phyloP scores from a whole-genome alignment of 2,888 invertebrate genomes.

The Drosophila mimetica region DNA sequence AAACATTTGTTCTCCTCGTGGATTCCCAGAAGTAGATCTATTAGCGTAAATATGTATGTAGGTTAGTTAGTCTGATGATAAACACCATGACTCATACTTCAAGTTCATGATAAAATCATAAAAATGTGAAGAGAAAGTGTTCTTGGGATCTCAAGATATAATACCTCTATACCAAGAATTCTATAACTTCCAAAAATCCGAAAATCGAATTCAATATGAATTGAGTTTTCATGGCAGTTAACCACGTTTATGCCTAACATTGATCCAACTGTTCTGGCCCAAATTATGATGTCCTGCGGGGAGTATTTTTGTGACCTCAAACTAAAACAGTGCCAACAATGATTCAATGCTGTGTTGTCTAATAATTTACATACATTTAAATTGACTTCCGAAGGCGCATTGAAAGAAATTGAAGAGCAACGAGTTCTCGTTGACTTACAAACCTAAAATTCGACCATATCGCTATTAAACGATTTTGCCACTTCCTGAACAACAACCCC shows the following conservation, averaged over 20 bases:
- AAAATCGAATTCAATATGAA: too few relatives aligned
- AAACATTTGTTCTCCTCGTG: not conserved
- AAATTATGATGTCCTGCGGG: too few relatives aligned
- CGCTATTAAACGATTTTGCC: conserved; percentile 32
- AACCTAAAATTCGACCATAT: conserved; percentile 19
- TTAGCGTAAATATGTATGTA: not conserved
- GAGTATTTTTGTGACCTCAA: not conserved
- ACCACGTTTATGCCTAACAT: too few relatives aligned
- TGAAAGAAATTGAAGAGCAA: conserved; percentile 1
- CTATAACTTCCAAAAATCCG: too few relatives aligned
- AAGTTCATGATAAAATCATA: not conserved
- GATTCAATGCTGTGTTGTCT: not conserved
- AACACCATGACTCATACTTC: not conserved
- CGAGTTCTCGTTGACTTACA: conserved; percentile 13
- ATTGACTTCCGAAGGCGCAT: not conserved
- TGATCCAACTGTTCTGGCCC: too few relatives aligned
- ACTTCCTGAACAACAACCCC: conserved; percentile 26
- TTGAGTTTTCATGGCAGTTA: too few relatives aligned
- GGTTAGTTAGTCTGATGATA: not conserved
- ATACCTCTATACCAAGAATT: too few relatives aligned
- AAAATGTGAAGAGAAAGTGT: too few relatives aligned
- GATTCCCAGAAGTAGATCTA: not conserved
- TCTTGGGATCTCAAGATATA: too few relatives aligned
- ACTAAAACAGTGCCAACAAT: not conserved
- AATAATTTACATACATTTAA: conserved; percentile 4